A percentile compares a stretch with the other conserved stretches of the same genome.
phyloP scores from a whole-genome alignment of 2,113 vertebrate species.

The Copsychus sechellarum region DNA sequence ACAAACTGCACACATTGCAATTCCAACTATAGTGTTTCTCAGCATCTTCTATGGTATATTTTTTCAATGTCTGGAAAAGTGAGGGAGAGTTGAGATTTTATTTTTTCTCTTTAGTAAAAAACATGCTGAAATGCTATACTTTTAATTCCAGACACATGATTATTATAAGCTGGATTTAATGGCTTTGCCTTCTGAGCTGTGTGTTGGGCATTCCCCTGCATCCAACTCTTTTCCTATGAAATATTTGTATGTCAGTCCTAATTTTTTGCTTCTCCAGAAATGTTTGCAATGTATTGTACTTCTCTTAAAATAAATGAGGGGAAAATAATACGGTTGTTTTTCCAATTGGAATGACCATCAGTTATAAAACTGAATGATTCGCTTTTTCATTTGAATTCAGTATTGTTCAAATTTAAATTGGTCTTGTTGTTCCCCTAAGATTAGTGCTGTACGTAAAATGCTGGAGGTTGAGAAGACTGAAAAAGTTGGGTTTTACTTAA shows the following conservation, averaged over 20 bases:
- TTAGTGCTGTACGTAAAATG: neutral
- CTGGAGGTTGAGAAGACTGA: neutral
- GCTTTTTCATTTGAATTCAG: neutral
- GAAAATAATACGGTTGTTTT: neutral
- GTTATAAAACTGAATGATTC: neutral
- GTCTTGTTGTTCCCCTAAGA: neutral
- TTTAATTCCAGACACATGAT: conserved; percentile 40
- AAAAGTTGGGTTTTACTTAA: accelerated
- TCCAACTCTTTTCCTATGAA: neutral
- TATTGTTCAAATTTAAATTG: neutral
- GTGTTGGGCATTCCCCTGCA: neutral
- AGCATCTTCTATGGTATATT: neutral
- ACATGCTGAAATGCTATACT: neutral
- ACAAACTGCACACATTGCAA: neutral
- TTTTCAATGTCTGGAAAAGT: neutral
- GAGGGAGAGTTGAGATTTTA: neutral
- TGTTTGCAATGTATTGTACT: neutral
- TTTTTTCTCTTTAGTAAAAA: neutral
- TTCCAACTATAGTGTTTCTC: neutral
- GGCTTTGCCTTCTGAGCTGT: conserved; percentile 12
- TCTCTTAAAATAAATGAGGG: neutral
- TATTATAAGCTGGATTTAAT: conserved; percentile 29
- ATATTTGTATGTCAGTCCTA: neutral
- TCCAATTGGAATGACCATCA: neutral
- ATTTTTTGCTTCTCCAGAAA: neutral